Evolutionary conservation across 2,888 invertebrate genomes (phyloP).

Genomic region (Ochropleura plecta): DNA sequence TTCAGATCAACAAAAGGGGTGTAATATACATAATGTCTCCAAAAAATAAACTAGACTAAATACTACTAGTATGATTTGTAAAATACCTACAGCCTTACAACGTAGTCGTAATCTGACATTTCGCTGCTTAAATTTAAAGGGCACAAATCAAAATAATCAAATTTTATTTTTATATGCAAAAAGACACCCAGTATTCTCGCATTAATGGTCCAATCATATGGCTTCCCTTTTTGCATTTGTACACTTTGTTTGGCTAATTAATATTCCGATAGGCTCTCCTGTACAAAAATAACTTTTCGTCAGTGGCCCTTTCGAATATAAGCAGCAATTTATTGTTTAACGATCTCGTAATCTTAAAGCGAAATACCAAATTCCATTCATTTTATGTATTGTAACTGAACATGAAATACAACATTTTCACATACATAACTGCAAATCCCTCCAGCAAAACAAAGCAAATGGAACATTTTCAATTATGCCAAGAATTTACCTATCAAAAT

Average conservation of each 20-base stretch:
- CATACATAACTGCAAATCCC: constrained; percentile 5
- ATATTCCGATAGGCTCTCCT: too few species aligned
- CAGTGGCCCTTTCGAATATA: too few species aligned
- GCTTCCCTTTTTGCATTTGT: too few species aligned
- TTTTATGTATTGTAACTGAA: not conserved
- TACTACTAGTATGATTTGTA: not conserved
- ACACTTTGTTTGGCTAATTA: too few species aligned
- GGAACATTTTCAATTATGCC: constrained; percentile 52
- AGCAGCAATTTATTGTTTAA: not conserved
- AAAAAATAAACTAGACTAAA: not conserved
- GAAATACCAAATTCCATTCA: not conserved
- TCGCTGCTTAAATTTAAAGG: too few species aligned
- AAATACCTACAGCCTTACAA: too few species aligned
- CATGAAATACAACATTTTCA: constrained; percentile 8
- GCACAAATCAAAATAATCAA: too few species aligned
- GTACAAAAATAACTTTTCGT: too few species aligned
- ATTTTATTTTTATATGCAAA: too few species aligned
- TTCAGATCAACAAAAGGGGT: not conserved
- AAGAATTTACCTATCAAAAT: constrained; percentile 60
- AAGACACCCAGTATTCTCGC: too few species aligned
- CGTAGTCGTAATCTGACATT: not conserved
- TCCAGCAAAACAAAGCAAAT: constrained; percentile 33
- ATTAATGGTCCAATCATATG: too few species aligned
- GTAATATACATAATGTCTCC: not conserved
- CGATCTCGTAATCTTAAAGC: not conserved